Percentiles rank a stretch among this genome's conserved stretches.
phyloP scores from a whole-genome alignment of 92 coral and sea anemone species.

The Blastomussa wellsi region DNA sequence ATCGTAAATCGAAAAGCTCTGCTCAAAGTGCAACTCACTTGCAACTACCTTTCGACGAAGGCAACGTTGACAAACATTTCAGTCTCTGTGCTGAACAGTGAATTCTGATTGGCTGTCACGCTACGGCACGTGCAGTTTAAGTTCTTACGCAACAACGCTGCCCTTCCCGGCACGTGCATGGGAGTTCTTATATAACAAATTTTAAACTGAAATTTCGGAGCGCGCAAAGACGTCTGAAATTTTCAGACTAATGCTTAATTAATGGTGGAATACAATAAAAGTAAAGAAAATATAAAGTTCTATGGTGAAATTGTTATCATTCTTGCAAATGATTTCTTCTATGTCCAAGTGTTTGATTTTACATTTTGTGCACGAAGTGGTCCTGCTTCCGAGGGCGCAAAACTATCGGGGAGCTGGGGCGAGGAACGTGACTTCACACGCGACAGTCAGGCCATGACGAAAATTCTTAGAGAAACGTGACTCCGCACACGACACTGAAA shows the following conservation, averaged over 20 bases:
- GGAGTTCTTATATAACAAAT: constrained; percentile 1
- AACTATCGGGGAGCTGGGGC: background rate
- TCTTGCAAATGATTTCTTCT: background rate
- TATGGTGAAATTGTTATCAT: background rate
- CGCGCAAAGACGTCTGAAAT: no score
- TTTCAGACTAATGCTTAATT: no score
- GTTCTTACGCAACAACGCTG: background rate
- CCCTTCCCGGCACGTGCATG: constrained; percentile 13
- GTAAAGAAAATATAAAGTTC: background rate
- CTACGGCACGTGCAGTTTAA: constrained; percentile 19
- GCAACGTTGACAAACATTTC: no score
- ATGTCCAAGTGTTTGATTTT: background rate
- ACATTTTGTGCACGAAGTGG: no score
- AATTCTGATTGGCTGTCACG: constrained; percentile 21
- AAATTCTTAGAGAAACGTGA: background rate
- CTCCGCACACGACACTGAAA: background rate
- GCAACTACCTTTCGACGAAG: background rate
- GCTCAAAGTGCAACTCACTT: background rate
- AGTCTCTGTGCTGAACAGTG: background rate
- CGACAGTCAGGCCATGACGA: background rate
- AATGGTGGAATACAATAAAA: no score
- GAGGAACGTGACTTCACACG: background rate
- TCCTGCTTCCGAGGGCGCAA: no score
- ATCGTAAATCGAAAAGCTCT: background rate
- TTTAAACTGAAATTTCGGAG: background rate